Evolutionary conservation across 2,113 vertebrate species (phyloP), one percentile per base, ranked within the genome.

Genomic region (Barbus barbus): DNA sequence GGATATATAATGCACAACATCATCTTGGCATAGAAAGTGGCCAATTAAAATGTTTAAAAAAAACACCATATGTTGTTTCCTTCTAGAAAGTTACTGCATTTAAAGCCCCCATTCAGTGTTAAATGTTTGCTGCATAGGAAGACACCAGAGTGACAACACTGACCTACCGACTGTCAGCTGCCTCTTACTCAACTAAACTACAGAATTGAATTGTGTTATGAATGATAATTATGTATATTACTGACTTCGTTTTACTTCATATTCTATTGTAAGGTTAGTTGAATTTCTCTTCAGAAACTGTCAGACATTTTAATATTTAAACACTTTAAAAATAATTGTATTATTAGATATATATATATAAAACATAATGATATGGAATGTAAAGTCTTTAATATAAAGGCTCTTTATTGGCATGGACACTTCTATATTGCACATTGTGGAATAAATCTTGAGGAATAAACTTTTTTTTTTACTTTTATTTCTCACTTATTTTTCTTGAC

Each of bases 1-100:
- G 33, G 76, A 38, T 41, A 61, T 41, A 18, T n/a, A 41, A 38
- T 61, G 8, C n/a, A 61, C 58, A 26, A 78, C 76, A 78, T 76
- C 24, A 9, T n/a, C n/a, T n/a, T n/a, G n/a, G 9, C 18, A 38
- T 26, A 9, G 4, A 56, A n/a, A n/a, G 12, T 46, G 11, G 41
- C 48, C 11, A 20, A 20, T 20, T 51, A 4, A 31, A n/a, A n/a
- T n/a, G n/a, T n/a, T n/a, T n/a, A n/a, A n/a, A n/a, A n/a, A n/a
- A n/a, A n/a, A n/a, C n/a, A n/a, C n/a, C n/a, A n/a, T n/a, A n/a
- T n/a, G n/a, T n/a, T n/a, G 2, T 26, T 71, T 71, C 24, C 22
- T 20, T 14, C 31, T 41, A 11, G 1, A 61, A 26, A 56, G 31
- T 31, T 6, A 20, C 9, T 0, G 8, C 33, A 78, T 78, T 61